These are phyloP conservation scores for Sebastes cheni DNA, from an alignment of 2,797 vertebrate species.

Conservation along the genomic window DNA sequence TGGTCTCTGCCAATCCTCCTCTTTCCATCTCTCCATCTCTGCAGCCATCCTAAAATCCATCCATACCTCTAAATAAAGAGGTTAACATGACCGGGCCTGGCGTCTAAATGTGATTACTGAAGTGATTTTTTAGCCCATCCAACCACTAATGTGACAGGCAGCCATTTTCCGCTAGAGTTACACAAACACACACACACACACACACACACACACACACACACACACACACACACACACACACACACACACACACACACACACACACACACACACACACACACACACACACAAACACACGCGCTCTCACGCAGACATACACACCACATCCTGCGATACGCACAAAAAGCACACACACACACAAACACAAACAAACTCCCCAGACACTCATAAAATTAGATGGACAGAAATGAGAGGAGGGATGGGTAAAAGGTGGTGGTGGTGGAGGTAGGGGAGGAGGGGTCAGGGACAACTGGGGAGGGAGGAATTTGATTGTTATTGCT, in stretches of 20 bases:
- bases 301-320: constrained; percentile 18
- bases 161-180: constrained; percentile 64
- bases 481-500: constrained; percentile 68
- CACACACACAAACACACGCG: constrained; percentile 31
- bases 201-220: neutral
- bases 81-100: constrained; percentile 72
- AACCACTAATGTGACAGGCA: constrained; percentile 79
- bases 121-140: constrained; percentile 76
- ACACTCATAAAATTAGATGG: constrained; percentile 76
- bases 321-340: constrained; percentile 13
- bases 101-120: constrained; percentile 73
- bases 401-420: constrained; percentile 68
- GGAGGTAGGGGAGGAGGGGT: constrained; percentile 9
- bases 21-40: constrained; percentile 45
- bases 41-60: constrained; percentile 65
- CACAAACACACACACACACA: constrained; percentile 64
- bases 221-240: no score
- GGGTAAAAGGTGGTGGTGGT: constrained; percentile 63
- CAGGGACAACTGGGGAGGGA: constrained; percentile 47
- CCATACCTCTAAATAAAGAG: constrained; percentile 75
- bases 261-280: no score
- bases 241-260: no score
- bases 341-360: neutral
- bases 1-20: neutral
- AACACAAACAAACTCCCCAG: constrained; percentile 62